These are phyloP conservation scores for Cantharis nigra DNA, from an alignment of 2,888 invertebrate genomes.

Conservation along the genomic window DNA sequence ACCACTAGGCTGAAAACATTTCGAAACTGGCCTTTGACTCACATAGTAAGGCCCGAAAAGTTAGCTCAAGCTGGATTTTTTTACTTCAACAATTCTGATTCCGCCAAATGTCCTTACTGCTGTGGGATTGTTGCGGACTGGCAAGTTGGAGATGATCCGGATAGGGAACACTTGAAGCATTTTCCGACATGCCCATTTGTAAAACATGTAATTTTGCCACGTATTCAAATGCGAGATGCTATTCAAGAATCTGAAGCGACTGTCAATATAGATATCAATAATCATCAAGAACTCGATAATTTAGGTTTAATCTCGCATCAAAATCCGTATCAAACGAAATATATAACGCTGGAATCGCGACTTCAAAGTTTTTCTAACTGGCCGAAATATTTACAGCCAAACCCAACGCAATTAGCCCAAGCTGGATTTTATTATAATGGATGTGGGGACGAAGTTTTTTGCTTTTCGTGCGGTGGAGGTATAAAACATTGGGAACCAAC, in stretches of 20 bases:
- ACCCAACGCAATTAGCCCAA: constrained; percentile 75
- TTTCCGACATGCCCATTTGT: constrained; percentile 65
- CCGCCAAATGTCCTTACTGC: constrained; percentile 83
- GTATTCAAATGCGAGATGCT: constrained; percentile 18
- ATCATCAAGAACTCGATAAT: constrained; percentile 45
- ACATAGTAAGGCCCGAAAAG: constrained; percentile 68
- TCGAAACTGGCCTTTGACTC: constrained; percentile 70
- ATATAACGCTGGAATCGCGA: constrained; percentile 70
- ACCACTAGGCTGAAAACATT: neutral
- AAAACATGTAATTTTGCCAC: constrained; percentile 53
- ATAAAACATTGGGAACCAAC: constrained; percentile 86
- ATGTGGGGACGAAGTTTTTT: constrained; percentile 76
- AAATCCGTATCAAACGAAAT: constrained; percentile 68
- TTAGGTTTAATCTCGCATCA: constrained; percentile 64
- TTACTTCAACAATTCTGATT: constrained; percentile 73
- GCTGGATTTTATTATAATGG: constrained; percentile 90
- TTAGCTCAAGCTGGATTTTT: constrained; percentile 86
- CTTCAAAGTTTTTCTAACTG: constrained; percentile 73
- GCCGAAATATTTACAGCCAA: constrained; percentile 76
- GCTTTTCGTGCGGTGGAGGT: constrained; percentile 94
- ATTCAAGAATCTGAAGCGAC: neutral
- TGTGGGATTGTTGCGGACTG: constrained; percentile 69
- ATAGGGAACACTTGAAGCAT: constrained; percentile 67
- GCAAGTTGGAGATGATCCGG: constrained; percentile 69
- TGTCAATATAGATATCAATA: neutral